Percentiles rank a stretch among this genome's conserved stretches.
Evolutionary conservation across 2,113 vertebrate species (phyloP).

Genomic region (Anas platyrhynchos): DNA sequence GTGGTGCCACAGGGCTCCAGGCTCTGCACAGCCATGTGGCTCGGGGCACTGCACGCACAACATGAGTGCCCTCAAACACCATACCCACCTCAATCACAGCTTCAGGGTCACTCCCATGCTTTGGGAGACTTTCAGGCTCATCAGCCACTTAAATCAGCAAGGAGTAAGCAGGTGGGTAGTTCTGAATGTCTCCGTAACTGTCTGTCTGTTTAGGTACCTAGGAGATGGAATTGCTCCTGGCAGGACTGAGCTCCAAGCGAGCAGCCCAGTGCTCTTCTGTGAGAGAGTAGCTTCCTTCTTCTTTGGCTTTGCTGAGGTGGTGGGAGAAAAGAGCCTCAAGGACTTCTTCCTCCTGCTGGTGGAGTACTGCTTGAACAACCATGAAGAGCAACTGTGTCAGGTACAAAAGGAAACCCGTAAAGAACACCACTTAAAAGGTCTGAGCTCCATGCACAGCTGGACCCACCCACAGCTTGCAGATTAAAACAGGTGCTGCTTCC

Average conservation of each 20-base stretch:
- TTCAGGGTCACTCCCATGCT: not conserved
- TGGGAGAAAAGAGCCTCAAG: not conserved
- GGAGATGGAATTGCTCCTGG: not conserved
- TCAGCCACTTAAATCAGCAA: not conserved
- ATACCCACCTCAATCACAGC: not conserved
- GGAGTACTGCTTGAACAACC: not conserved
- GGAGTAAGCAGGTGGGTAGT: not conserved
- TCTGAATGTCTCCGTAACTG: not conserved
- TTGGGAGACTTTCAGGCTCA: not conserved
- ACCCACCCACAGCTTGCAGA: not conserved
- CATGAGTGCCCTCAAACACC: not conserved
- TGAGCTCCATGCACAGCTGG: not conserved
- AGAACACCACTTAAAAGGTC: not conserved
- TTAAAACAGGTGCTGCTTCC: not conserved
- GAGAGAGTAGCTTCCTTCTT: not conserved
- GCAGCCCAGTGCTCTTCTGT: fast-evolving
- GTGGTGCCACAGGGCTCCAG: not conserved
- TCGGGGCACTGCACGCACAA: not conserved
- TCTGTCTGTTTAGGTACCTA: not conserved
- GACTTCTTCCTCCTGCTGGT: not conserved
- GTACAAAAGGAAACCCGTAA: not conserved
- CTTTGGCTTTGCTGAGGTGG: not conserved
- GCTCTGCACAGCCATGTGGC: too few relatives aligned
- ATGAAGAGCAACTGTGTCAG: not conserved
- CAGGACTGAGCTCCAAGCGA: not conserved